Evolutionary conservation across 2,797 vertebrate genomes (phyloP).

Genomic region (Pseudochirops cupreus): DNA sequence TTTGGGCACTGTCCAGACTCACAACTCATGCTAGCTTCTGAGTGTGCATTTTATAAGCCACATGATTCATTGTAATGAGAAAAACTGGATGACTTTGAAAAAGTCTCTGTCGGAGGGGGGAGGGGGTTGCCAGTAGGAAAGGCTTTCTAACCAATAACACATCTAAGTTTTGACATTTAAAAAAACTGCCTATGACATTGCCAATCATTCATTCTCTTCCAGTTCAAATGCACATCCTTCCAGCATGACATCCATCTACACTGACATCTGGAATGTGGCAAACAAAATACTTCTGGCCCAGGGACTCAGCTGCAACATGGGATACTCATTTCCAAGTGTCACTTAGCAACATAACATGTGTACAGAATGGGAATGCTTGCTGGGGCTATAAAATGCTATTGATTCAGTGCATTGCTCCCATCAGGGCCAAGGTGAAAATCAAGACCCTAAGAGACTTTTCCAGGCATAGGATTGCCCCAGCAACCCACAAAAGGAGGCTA

Average conservation of each 20-base stretch:
- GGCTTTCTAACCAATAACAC: constrained; percentile 41
- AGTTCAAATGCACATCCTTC: constrained; percentile 72
- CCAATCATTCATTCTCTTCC: constrained; percentile 66
- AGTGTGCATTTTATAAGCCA: constrained; percentile 61
- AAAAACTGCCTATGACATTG: constrained; percentile 69
- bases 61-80: constrained; percentile 60
- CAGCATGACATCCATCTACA: constrained; percentile 73
- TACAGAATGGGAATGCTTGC: constrained; percentile 68
- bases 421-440: neutral
- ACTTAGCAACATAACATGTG: constrained; percentile 78
- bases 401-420: constrained; percentile 28
- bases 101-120: constrained; percentile 55
- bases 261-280: constrained; percentile 78
- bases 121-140: constrained; percentile 49
- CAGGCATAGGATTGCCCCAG: neutral
- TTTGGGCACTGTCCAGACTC: constrained; percentile 27
- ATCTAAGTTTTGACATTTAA: constrained; percentile 66
- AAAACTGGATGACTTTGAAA: constrained; percentile 48
- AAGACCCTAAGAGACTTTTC: neutral
- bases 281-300: constrained; percentile 78
- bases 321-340: constrained; percentile 77
- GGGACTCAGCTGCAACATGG: constrained; percentile 72
- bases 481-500: neutral
- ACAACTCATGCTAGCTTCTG: constrained; percentile 56
- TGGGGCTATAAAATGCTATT: constrained; percentile 60